Evolutionary conservation across 2,797 vertebrate species (phyloP).

Genomic region (Acanthis flammea): DNA sequence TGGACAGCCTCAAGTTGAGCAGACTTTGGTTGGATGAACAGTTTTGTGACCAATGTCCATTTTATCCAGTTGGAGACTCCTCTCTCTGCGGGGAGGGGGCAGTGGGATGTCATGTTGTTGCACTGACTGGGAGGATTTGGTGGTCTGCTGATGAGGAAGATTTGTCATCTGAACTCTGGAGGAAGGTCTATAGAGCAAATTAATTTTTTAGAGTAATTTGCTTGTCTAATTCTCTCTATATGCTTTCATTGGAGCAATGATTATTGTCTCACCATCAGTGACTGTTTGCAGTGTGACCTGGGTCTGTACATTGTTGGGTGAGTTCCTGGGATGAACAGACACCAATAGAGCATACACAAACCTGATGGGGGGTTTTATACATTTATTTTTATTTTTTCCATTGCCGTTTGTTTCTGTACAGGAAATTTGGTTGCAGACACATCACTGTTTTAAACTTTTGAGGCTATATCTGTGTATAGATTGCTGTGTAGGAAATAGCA

Average conservation of each 20-base stretch:
- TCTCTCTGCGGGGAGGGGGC: fast-evolving
- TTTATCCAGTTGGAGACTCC: neutral
- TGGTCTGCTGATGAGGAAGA: neutral
- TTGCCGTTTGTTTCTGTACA: neutral
- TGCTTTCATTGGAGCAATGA: fast-evolving
- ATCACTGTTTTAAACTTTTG: neutral
- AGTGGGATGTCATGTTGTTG: neutral
- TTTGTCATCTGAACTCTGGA: neutral
- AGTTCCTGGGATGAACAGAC: neutral
- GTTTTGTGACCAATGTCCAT: fast-evolving
- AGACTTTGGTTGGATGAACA: fast-evolving
- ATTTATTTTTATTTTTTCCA: neutral
- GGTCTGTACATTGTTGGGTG: fast-evolving
- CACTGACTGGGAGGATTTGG: neutral
- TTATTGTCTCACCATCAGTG: neutral
- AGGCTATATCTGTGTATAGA: neutral
- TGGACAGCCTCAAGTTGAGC: neutral
- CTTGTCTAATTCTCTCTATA: neutral
- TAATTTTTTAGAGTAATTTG: neutral
- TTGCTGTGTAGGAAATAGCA: neutral
- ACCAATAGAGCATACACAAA: neutral
- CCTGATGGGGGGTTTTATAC: neutral
- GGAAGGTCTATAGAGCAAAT: neutral
- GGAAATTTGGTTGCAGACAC: neutral
- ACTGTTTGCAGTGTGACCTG: neutral